Base-by-base conservation (phyloP, 1,140 invertebrate genomes). In the Heliconius hermathena region DNA sequence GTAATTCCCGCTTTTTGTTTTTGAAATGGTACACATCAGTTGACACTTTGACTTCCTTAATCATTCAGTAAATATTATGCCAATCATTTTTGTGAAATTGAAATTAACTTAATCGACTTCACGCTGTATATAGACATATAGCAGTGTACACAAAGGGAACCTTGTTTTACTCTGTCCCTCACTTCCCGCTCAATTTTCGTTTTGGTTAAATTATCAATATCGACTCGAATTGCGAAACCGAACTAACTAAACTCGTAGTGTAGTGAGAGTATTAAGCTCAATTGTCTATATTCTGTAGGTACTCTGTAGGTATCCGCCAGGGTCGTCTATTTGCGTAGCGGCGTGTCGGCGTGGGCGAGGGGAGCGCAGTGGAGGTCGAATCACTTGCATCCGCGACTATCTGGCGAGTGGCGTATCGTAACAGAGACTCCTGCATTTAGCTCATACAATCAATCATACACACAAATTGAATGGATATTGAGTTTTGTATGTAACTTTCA, bases 351-450 rank as follows among this genome's bases (percentile, higher is more conserved):
- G 71, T 49, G 33, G 74, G 36, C 26, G 78, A 74, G 49, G 76
- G 72, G 73, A 71, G 66, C 52, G 54, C 41, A 79, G 74, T 75
- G 74, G 81, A 88, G 88, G 88, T 85, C 83, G 85, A 88, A 87
- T 87, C 88, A 87, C 87, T 89, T 88, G 86, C 80, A 74, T 73
- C 36, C 49, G 46, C 13, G 26, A 46, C 26, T 71, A 71, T 76
- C 18, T 18, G 49, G 18, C 49, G 49, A 52, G 49, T 52, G 13
- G 49, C 18, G 49, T 3, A 20, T 52, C 54, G 54, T 57, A 66
- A 16, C 60, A 9, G 60, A 66, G n/a, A 66, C 60, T 29, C 20
- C 54, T 20, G n/a, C 49, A 52, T 6, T 18, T 52, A 57, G 3
- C 8, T 60, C 8, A 8, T 60, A 22, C n/a, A 60, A 60, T 22